Percentiles rank a stretch among this genome's conserved stretches.
Evolutionary conservation across 1,140 invertebrate species (phyloP).

Genomic region (Drosophila tsacasi): DNA sequence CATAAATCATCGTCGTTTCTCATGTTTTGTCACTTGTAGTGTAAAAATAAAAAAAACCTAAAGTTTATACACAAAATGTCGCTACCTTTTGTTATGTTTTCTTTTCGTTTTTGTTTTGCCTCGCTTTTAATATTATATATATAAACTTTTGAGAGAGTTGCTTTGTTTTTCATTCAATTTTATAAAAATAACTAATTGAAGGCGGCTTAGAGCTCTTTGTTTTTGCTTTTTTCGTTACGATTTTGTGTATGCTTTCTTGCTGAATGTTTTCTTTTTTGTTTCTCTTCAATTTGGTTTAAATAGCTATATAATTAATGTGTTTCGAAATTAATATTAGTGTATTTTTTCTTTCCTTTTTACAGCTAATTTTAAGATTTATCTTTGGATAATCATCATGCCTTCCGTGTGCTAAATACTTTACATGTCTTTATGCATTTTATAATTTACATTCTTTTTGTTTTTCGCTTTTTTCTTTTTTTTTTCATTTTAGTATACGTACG

Average conservation of each 20-base stretch:
- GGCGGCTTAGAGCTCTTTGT: constrained; percentile 81
- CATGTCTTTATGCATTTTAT: constrained; percentile 69
- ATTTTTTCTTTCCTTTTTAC: constrained; percentile 77
- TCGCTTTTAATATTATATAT: constrained; percentile 55
- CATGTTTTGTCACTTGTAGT: constrained; percentile 69
- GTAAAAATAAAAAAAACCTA: constrained; percentile 69
- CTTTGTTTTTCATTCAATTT: constrained; percentile 57
- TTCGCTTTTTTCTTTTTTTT: not conserved
- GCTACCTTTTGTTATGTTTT: constrained; percentile 27
- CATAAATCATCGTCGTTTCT: constrained; percentile 43
- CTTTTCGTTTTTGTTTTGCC: constrained; percentile 17
- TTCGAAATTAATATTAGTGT: constrained; percentile 66
- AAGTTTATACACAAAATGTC: constrained; percentile 65
- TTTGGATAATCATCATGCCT: constrained; percentile 74
- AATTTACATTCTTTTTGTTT: constrained; percentile 61
- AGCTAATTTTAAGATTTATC: constrained; percentile 78
- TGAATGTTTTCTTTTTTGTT: constrained; percentile 36
- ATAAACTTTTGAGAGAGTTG: constrained; percentile 74
- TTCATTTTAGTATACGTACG: constrained; percentile 42
- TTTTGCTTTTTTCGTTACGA: constrained; percentile 63
- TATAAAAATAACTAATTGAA: constrained; percentile 83
- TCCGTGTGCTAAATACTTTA: constrained; percentile 73
- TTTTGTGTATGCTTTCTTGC: constrained; percentile 38
- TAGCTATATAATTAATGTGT: constrained; percentile 53
- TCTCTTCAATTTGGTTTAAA: constrained; percentile 74